These are phyloP conservation scores for Drosophila bifasciata DNA, from an alignment of 1,140 invertebrate species.

Conservation along the genomic window DNA sequence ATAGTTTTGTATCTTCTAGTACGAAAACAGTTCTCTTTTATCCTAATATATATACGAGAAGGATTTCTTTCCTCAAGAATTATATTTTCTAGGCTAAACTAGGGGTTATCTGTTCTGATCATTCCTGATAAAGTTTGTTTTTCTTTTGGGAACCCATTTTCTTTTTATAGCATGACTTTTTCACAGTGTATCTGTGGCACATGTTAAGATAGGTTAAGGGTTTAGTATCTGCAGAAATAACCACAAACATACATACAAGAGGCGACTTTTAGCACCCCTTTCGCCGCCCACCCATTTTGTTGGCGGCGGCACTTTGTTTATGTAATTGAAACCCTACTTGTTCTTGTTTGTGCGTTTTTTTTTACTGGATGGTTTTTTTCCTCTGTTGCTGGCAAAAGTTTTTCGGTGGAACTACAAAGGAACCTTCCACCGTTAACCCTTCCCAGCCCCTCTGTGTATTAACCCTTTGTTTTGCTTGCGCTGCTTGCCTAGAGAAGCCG, in stretches of 20 bases:
- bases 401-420: conserved; percentile 76
- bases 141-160: no score
- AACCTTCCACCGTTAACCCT: conserved; percentile 12
- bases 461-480: conserved; percentile 18
- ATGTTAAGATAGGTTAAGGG: neutral
- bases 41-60: no score
- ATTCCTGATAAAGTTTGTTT: no score
- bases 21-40: no score
- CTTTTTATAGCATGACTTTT: no score
- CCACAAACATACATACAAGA: neutral
- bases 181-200: neutral
- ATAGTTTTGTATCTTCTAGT: no score
- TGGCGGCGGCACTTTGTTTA: conserved; percentile 39
- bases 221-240: neutral
- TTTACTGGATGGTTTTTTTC: neutral
- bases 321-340: conserved; percentile 72
- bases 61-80: no score
- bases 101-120: no score
- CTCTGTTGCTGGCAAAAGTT: conserved; percentile 28
- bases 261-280: no score
- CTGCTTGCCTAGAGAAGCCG: conserved; percentile 49
- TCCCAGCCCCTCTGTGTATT: neutral
- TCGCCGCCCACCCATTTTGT: conserved; percentile 19
- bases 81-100: no score
- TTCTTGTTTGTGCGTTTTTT: conserved; percentile 36